phyloP scores from a whole-genome alignment of 1,140 invertebrate species.

The Chrysopa pallens region DNA sequence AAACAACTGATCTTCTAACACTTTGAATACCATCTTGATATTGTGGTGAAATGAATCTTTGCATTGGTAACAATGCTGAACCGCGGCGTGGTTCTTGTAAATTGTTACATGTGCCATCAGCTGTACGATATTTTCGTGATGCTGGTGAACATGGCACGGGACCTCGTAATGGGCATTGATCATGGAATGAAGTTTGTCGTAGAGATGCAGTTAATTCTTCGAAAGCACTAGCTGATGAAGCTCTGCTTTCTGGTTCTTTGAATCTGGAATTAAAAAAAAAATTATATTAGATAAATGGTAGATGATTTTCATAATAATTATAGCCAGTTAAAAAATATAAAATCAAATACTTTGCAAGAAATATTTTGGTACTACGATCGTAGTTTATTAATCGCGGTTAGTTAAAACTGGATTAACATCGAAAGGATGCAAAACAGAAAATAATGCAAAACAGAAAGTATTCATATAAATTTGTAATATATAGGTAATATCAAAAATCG shows the following conservation, averaged over 20 bases:
- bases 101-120: conserved; percentile 80
- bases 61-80: conserved; percentile 61
- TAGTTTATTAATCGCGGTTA: no score
- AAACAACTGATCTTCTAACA: conserved; percentile 27
- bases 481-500: no score
- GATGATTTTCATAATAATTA: no score
- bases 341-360: no score
- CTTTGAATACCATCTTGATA: conserved; percentile 58
- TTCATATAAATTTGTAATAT: no score
- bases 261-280: not conserved
- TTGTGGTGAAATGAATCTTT: conserved; percentile 57
- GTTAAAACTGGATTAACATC: no score
- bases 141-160: conserved; percentile 37
- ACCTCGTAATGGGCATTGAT: conserved; percentile 40
- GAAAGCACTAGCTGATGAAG: not conserved
- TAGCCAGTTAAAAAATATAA: no score
- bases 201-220: conserved; percentile 17
- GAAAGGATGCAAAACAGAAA: no score
- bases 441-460: no score
- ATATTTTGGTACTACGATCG: no score
- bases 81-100: conserved; percentile 55
- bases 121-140: conserved; percentile 48
- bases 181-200: conserved; percentile 28
- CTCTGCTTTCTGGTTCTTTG: not conserved
- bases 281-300: no score